A percentile compares a stretch with the other conserved stretches of the same genome.
phyloP scores from a whole-genome alignment of 2,113 vertebrate genomes.

The Rhombomys opimus region DNA sequence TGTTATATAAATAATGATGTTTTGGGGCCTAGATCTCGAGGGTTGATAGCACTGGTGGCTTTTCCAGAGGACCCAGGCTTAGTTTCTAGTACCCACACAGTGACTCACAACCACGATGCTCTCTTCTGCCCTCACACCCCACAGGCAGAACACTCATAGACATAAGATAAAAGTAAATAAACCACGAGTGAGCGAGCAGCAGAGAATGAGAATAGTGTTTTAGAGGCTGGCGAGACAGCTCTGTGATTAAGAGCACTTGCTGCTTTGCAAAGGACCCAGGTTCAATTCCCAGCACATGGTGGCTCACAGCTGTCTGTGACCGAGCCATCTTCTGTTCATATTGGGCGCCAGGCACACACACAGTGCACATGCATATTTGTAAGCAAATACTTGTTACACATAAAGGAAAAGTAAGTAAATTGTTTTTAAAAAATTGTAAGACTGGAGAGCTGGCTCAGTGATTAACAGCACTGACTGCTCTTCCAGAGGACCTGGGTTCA shows the following conservation, averaged over 20 bases:
- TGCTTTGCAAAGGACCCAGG: background rate
- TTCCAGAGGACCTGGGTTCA: too few relatives aligned
- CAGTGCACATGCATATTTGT: too few relatives aligned
- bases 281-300: background rate
- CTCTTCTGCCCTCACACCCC: background rate
- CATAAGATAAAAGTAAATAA: background rate
- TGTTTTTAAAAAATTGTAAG: too few relatives aligned
- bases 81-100: background rate
- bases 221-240: background rate
- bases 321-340: too few relatives aligned
- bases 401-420: background rate
- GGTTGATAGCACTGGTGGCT: background rate
- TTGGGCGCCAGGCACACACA: background rate
- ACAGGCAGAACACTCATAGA: background rate
- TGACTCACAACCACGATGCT: background rate
- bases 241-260: background rate
- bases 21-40: background rate
- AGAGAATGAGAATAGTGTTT: background rate
- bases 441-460: too few relatives aligned
- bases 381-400: background rate
- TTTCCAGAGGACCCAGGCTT: background rate
- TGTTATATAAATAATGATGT: constrained; percentile 27
- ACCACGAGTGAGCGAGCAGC: background rate
- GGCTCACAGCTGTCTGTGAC: background rate
- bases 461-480: too few relatives aligned